phyloP scores from a whole-genome alignment of 2,113 vertebrate species.

The Limnothrissa miodon region DNA sequence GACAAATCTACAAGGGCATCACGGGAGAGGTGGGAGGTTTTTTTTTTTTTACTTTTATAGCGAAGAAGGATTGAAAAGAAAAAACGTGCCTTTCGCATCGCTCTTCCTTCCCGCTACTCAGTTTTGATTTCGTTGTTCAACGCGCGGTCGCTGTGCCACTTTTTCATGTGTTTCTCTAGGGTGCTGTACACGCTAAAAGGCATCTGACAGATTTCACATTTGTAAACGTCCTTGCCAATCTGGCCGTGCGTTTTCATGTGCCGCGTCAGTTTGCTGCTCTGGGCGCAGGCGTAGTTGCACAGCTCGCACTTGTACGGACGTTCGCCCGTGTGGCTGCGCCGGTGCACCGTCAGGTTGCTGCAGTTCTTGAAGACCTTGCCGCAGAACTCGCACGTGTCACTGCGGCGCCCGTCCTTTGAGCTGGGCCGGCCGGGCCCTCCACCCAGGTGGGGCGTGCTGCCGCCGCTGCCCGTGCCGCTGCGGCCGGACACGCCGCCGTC shows the following conservation, averaged over 20 bases:
- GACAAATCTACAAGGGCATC: constrained; percentile 84
- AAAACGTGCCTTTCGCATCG: constrained; percentile 55
- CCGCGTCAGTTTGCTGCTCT: constrained; percentile 99
- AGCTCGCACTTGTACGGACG: constrained; percentile 99
- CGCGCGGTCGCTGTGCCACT: constrained; percentile 99
- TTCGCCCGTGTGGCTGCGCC: constrained; percentile 99
- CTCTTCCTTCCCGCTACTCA: constrained; percentile 85
- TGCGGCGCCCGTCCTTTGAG: constrained; percentile 97
- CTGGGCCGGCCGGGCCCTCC: constrained; percentile 92
- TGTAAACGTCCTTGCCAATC: constrained; percentile 99
- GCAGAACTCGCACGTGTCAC: constrained; percentile 99
- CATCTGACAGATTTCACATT: constrained; percentile 99
- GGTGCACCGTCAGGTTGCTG: constrained; percentile 99
- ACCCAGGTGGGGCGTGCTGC: constrained; percentile 97
- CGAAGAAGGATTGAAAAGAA: constrained; percentile 39
- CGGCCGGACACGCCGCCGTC: constrained; percentile 96
- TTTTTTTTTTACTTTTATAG: constrained; percentile 32
- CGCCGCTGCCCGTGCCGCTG: constrained; percentile 95
- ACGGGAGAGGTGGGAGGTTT: constrained; percentile 55
- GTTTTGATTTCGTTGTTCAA: constrained; percentile 99
- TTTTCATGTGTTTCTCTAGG: constrained; percentile 99
- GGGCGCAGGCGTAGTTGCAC: constrained; percentile 99
- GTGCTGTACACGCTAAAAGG: constrained; percentile 99
- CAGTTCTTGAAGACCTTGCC: constrained; percentile 99
- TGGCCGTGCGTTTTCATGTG: constrained; percentile 99